Evolutionary conservation across 1,140 invertebrate species (phyloP).

Genomic region (Magallana gigas): DNA sequence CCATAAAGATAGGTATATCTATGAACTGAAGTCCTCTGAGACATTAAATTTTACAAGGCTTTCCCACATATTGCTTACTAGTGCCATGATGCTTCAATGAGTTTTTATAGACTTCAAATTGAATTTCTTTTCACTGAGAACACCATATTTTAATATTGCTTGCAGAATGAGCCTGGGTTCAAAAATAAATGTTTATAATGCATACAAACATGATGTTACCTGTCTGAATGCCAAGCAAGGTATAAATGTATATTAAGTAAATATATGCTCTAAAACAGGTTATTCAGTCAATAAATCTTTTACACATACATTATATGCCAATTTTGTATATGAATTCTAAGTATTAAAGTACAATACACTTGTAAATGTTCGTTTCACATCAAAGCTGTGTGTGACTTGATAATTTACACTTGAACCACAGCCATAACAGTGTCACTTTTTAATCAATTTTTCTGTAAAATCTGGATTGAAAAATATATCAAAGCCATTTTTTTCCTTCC

Average conservation of each 20-base stretch:
- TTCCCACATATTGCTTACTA: background rate
- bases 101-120: background rate
- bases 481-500: no score
- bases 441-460: no score
- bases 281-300: background rate
- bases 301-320: background rate
- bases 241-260: background rate
- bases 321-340: no score
- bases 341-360: no score
- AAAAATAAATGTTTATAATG: no score
- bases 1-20: background rate
- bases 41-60: background rate
- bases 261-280: background rate
- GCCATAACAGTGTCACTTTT: no score
- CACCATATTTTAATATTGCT: background rate
- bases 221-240: background rate
- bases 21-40: background rate
- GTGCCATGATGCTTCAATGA: background rate
- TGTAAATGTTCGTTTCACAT: no score
- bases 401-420: no score
- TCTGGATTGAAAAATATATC: no score
- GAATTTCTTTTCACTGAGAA: background rate
- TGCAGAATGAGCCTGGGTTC: no score
- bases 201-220: background rate
- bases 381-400: no score